These are phyloP conservation scores for Sceliomorpha sp. DNA, from an alignment of 2,888 invertebrate species.

Conservation along the genomic window DNA sequence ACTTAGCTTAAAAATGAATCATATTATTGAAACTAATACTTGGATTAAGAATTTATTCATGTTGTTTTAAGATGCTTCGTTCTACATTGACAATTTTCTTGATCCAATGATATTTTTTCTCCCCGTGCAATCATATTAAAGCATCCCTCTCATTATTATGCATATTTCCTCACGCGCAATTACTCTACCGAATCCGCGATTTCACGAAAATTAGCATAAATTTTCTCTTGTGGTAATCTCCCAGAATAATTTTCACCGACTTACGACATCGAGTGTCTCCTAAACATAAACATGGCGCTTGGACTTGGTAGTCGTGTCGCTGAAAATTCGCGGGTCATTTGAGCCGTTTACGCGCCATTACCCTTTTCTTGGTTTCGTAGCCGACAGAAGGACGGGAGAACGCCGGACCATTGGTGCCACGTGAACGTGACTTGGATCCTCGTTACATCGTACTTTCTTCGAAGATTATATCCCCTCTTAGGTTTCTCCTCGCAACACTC, in stretches of 20 bases:
- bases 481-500: slow-evolving; percentile 45
- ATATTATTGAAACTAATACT: too few relatives aligned
- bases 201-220: slow-evolving; percentile 43
- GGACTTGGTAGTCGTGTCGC: slow-evolving; percentile 61
- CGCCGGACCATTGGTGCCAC: slow-evolving; percentile 23
- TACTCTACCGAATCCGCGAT: slow-evolving; percentile 8
- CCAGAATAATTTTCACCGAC: slow-evolving; percentile 47
- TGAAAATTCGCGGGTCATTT: slow-evolving; percentile 79
- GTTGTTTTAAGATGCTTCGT: too few relatives aligned
- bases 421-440: slow-evolving; percentile 67
- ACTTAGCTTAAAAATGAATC: too few relatives aligned
- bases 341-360: slow-evolving; percentile 79
- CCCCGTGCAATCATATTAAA: too few relatives aligned
- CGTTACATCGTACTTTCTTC: slow-evolving; percentile 63
- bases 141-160: too few relatives aligned
- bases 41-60: too few relatives aligned
- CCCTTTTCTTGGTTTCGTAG: slow-evolving; percentile 69
- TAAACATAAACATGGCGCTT: slow-evolving; percentile 73
- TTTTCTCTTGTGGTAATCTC: slow-evolving; percentile 44
- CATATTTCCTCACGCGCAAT: slow-evolving; percentile 6
- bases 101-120: too few relatives aligned
- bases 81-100: too few relatives aligned
- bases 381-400: slow-evolving; percentile 22
- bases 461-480: slow-evolving; percentile 62
- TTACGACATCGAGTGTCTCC: slow-evolving; percentile 54